Conservation (phyloP, 2,797 vertebrate species). For the Oreochromis mossambicus region DNA sequence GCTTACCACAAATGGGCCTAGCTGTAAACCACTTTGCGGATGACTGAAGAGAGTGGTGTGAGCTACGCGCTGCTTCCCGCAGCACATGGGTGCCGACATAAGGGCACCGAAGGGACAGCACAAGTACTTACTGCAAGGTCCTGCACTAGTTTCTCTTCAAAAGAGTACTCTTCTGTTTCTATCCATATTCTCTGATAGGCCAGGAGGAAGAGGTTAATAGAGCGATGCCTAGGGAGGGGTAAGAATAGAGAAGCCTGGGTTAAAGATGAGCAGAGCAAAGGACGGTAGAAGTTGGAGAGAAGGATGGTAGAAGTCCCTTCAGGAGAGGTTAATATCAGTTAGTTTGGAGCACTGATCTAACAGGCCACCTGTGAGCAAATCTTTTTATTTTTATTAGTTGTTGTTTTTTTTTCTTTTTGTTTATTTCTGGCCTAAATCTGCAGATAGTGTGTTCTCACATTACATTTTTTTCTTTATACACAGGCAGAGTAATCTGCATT, state of each 20-base stretch:
- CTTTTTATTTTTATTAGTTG: neutral
- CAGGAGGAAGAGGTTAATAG: constrained; percentile 99
- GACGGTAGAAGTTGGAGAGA: constrained; percentile 37
- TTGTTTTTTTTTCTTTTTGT: neutral
- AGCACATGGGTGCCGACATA: neutral
- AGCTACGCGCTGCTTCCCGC: neutral
- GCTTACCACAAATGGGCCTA: constrained; percentile 36
- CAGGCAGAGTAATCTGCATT: neutral
- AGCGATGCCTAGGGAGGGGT: constrained; percentile 92
- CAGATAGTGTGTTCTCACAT: neutral
- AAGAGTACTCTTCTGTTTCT: constrained; percentile 99
- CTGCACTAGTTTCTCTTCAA: constrained; percentile 99
- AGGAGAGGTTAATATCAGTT: constrained; percentile 76
- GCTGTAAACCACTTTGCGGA: constrained; percentile 9
- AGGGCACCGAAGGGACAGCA: neutral
- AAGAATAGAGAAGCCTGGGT: constrained; percentile 87
- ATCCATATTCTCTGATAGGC: constrained; percentile 99
- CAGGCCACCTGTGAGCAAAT: constrained; percentile 75
- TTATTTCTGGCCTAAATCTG: neutral
- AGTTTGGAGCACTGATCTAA: constrained; percentile 79
- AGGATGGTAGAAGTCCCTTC: constrained; percentile 28
- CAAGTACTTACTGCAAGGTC: constrained; percentile 98
- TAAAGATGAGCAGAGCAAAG: constrained; percentile 73
- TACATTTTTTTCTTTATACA: neutral
- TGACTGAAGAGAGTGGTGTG: constrained; percentile 16